Base-by-base conservation (phyloP, 2,113 vertebrate species). In the Podarcis raffonei region DNA sequence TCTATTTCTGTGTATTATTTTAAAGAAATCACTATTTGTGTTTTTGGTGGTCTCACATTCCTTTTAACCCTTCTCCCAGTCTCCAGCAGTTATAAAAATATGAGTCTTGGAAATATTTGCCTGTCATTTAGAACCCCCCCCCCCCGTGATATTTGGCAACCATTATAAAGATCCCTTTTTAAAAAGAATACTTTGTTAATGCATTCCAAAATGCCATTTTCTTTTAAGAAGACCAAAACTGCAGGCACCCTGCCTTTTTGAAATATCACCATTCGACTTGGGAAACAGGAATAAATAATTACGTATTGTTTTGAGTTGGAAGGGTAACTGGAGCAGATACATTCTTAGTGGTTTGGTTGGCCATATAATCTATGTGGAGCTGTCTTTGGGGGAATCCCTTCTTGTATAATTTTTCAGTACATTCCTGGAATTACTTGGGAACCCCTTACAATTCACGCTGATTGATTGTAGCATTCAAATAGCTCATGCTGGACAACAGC, bases 401-500 rank as follows among this genome's bases (percentile, higher is more conserved):
- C 71, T 85, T 23, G 18, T 91, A 35, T 77, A 87, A 1, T 77
- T 57, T 90, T 92, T 87, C 92, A 57, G 42, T 15, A 83, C 86
- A 84, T 93, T 94, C 90, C 87, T 94, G 89, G 87, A 82, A 57
- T 93, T 92, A 89, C 94, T 93, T 2, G 23, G 80, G 91, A 79
- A 86, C 22, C 82, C 88, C 87, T 88, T 90, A 32, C 76, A 81
- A 69, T 96, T 93, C 92, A 92, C 85, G 85, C 72, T 94, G 42
- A 85, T 92, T 95, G 95, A 93, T 96, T 96, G 97, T 97, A 97
- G 96, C 86, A 91, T 95, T 93, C 87, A 90, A 84, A 87, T 23
- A 91, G 48, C 90, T 91, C 89, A 82, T 79, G 88, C 91, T 88
- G 94, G 94, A 97, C 97, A 97, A 96, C 96, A 93, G 94, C 81